Evolutionary conservation across 2,797 vertebrate species (phyloP).

Genomic region (Intellagama lesueurii): DNA sequence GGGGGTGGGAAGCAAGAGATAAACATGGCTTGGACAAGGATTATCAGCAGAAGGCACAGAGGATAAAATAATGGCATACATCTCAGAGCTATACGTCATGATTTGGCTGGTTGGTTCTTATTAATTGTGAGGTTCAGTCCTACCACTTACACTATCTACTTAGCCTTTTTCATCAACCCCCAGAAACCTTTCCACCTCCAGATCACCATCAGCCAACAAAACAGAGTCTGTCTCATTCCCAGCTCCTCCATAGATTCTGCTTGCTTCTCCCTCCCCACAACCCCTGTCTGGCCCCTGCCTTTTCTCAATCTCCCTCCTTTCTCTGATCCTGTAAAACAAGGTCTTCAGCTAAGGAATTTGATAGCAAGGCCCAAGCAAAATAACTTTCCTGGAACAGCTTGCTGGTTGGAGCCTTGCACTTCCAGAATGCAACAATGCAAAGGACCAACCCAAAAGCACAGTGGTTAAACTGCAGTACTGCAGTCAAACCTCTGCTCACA

Average conservation of each 20-base stretch:
- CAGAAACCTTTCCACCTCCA: neutral
- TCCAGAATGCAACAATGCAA: too few species aligned
- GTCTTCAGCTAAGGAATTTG: neutral
- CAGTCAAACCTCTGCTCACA: too few species aligned
- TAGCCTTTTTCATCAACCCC: neutral
- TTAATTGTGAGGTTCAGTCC: slow-evolving; percentile 27
- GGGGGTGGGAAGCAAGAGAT: slow-evolving; percentile 33
- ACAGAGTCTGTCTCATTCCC: neutral
- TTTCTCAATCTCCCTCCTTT: neutral
- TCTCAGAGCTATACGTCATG: slow-evolving; percentile 39
- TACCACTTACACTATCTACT: neutral
- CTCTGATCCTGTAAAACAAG: neutral
- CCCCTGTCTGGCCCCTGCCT: neutral
- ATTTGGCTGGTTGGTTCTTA: neutral
- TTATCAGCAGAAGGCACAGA: slow-evolving; percentile 44
- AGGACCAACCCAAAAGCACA: neutral
- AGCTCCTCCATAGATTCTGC: neutral
- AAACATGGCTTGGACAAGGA: slow-evolving; percentile 34
- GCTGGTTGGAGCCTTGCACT: neutral
- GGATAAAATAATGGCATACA: slow-evolving; percentile 20
- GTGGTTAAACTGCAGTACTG: too few species aligned
- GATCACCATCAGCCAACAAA: neutral
- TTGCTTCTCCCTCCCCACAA: neutral
- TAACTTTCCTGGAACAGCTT: neutral
- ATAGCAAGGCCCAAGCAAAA: neutral